phyloP scores from a whole-genome alignment of 1,140 invertebrate genomes.

The Riptortus pedestris region DNA sequence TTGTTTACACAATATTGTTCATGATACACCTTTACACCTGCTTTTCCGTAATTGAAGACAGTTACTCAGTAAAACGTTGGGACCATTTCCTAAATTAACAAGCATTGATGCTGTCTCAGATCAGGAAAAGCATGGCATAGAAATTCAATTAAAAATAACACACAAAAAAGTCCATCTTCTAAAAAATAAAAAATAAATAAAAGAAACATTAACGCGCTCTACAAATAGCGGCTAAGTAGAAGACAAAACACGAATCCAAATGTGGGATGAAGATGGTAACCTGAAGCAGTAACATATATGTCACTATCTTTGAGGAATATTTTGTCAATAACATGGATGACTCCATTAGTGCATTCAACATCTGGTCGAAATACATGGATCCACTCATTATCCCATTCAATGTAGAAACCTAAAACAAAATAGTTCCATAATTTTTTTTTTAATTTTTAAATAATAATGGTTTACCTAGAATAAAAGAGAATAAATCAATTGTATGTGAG shows the following conservation, averaged over 20 bases:
- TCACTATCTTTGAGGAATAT: constrained; percentile 74
- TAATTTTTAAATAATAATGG: background rate
- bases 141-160: constrained; percentile 1
- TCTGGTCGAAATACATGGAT: constrained; percentile 78
- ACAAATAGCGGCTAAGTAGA: constrained; percentile 26
- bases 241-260: constrained; percentile 26
- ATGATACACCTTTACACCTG: background rate
- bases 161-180: no score
- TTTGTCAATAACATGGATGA: constrained; percentile 82
- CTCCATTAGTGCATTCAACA: constrained; percentile 83
- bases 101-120: no score
- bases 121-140: background rate
- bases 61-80: background rate
- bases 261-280: constrained; percentile 16
- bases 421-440: background rate
- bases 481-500: no score
- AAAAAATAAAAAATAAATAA: no score
- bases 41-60: background rate
- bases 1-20: background rate
- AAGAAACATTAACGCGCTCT: no score
- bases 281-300: constrained; percentile 53
- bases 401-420: constrained; percentile 53
- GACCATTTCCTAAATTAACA: background rate
- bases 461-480: background rate
- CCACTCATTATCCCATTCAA: constrained; percentile 66